These are phyloP conservation scores for Porites australiensis DNA, from an alignment of 64 coral and sea anemone genomes.

Conservation along the genomic window DNA sequence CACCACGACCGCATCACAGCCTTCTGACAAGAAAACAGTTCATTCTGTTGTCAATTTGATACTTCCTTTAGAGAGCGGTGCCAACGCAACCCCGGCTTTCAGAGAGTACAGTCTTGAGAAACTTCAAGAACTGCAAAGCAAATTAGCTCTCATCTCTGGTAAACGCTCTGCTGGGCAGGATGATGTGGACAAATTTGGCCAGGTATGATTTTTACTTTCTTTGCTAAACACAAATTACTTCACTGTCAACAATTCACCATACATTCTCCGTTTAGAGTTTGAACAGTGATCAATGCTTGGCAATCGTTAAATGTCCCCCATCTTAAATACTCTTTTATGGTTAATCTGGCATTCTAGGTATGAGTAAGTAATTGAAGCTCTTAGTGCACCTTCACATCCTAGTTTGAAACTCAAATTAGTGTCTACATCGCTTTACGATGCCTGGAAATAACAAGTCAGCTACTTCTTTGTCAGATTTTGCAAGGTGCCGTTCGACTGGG, in stretches of 20 bases:
- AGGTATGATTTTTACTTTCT: neutral
- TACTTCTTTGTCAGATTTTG: constrained; percentile 16
- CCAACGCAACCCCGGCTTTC: neutral
- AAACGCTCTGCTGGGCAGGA: constrained; percentile 43
- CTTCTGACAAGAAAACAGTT: constrained; percentile 46
- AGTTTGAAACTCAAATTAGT: too few species aligned
- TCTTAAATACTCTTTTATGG: too few species aligned
- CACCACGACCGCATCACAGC: neutral
- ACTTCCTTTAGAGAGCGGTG: constrained; percentile 7
- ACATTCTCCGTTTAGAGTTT: too few species aligned
- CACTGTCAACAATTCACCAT: too few species aligned
- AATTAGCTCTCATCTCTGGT: constrained; percentile 81
- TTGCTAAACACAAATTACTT: too few species aligned
- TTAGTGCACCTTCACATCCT: too few species aligned
- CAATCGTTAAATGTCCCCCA: too few species aligned
- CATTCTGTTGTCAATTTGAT: constrained; percentile 52
- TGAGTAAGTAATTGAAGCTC: too few species aligned
- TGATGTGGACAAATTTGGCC: constrained; percentile 42
- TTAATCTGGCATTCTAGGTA: too few species aligned
- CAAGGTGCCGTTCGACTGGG: constrained; percentile 68
- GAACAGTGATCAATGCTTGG: too few species aligned
- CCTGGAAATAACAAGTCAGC: too few species aligned
- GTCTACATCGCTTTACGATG: too few species aligned
- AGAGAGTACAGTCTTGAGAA: constrained; percentile 56
- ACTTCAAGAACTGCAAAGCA: constrained; percentile 68